Evolutionary conservation across 2,113 vertebrate species (phyloP).

Genomic region (Syngnathoides biaculeatus): DNA sequence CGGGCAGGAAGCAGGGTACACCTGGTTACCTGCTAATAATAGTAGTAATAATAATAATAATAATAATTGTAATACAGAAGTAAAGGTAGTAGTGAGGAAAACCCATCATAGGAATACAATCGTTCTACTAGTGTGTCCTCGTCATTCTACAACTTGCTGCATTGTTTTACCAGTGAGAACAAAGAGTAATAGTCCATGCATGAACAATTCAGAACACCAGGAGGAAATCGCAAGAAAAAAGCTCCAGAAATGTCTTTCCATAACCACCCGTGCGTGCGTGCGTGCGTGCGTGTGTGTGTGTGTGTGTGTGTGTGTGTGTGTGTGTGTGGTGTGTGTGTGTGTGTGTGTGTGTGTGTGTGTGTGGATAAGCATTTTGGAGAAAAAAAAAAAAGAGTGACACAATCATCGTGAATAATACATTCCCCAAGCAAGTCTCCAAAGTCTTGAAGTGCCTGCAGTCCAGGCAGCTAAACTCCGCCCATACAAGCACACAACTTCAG

Average conservation of each 20-base stretch:
- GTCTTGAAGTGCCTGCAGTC: not conserved
- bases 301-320: slow-evolving; percentile 3
- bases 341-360: not conserved
- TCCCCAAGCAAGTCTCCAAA: not conserved
- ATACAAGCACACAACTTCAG: not conserved
- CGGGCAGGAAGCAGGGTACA: no score
- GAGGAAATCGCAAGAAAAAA: not conserved
- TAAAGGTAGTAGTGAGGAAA: no score
- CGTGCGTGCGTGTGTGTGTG: slow-evolving; percentile 1
- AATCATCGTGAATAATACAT: slow-evolving; percentile 2
- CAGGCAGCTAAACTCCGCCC: slow-evolving; percentile 2
- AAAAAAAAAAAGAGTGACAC: not conserved
- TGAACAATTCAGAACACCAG: not conserved
- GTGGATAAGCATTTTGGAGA: not conserved
- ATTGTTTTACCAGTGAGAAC: no score
- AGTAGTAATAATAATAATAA: no score
- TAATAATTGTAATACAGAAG: no score
- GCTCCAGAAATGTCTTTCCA: not conserved
- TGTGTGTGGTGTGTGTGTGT: not conserved
- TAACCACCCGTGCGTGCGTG: not conserved
- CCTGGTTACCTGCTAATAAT: no score
- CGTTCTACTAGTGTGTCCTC: no score
- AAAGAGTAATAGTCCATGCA: no score
- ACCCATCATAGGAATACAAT: no score
- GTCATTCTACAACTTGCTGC: no score